A percentile compares a stretch with the other conserved stretches of the same genome.
phyloP scores from a whole-genome alignment of 2,113 vertebrate species.

The Platichthys flesus region DNA sequence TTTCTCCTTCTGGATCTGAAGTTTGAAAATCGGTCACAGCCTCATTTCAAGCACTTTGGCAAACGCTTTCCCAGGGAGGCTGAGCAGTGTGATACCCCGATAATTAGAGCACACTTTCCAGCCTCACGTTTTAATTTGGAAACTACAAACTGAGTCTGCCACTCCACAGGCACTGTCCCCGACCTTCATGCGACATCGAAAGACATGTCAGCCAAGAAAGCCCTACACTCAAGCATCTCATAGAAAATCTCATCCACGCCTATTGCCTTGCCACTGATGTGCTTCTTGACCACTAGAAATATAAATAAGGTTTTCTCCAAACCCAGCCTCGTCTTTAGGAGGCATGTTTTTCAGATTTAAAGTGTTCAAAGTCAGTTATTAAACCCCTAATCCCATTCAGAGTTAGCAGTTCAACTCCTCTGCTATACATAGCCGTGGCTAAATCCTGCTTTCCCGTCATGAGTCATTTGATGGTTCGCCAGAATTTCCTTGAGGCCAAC shows the following conservation, averaged over 20 bases:
- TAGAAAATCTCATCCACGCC: not conserved
- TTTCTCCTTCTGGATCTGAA: not conserved
- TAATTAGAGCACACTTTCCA: slow-evolving; percentile 7
- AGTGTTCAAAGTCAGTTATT: not conserved
- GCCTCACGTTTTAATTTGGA: not conserved
- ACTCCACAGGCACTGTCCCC: not conserved
- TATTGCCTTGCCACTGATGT: not conserved
- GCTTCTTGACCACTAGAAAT: not conserved
- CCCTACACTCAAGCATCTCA: not conserved
- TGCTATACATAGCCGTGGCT: not conserved
- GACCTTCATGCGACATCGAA: not conserved
- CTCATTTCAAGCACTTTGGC: not conserved
- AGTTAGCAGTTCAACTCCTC: not conserved
- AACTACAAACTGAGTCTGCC: not conserved
- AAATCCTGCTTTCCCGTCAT: not conserved
- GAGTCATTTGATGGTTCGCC: not conserved
- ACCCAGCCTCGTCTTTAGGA: too few species aligned
- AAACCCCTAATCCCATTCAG: not conserved
- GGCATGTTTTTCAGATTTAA: not conserved
- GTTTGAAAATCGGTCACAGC: not conserved
- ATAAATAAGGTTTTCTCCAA: too few species aligned
- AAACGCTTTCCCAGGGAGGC: not conserved
- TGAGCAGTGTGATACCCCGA: not conserved
- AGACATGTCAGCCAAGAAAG: not conserved
- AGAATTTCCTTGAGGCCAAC: not conserved